Evolutionary conservation across 2,797 vertebrate genomes (phyloP), one percentile per base, ranked within the genome.

Genomic region (Setipinna tenuifilis): DNA sequence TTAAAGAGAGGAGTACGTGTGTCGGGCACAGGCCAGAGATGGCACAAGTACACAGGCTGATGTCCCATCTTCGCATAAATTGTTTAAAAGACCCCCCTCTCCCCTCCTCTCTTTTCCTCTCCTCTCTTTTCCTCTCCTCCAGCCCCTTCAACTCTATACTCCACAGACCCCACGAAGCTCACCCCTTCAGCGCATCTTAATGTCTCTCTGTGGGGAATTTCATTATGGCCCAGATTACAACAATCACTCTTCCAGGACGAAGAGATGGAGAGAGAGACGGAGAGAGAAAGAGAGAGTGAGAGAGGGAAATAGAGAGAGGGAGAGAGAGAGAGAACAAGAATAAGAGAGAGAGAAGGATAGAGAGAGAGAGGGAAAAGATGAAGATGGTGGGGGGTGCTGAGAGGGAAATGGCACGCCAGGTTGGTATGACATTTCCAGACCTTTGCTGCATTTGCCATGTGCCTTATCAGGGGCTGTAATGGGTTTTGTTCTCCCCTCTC

Each of bases 181-280:
- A 41, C 68, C 68, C 31, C 68, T 75, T 75, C 68, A 35, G 28
- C 81, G 83, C 82, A 83, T 85, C 84, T 86, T 86, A 88, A 83
- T 81, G 82, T 48, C 84, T 85, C 83, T 84, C 89, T 88, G 85
- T 82, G 65, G 87, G 84, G 88, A 87, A 87, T 90, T 90, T 88
- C 84, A 90, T 88, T 90, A 86, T 48, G 82, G 81, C 68, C 58
- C 82, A 85, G 84, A 90, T 91, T 88, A 88, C 58, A 90, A 84
- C 86, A 87, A 90, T 90, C 85, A 82, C 50, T 85, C 84, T 83
- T 46, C 59, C 41, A 81, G 54, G 23, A 57, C 62, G 71, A 61
- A 86, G 35, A 54, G 50, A 57, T 82, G 71, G 68, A 50, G n/a
- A 16, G 50, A 16, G 35, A 81, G 23, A 81, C 9, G 14, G 25